Evolutionary conservation across 2,113 vertebrate species (phyloP).

Genomic region (Chiloscyllium plagiosum): DNA sequence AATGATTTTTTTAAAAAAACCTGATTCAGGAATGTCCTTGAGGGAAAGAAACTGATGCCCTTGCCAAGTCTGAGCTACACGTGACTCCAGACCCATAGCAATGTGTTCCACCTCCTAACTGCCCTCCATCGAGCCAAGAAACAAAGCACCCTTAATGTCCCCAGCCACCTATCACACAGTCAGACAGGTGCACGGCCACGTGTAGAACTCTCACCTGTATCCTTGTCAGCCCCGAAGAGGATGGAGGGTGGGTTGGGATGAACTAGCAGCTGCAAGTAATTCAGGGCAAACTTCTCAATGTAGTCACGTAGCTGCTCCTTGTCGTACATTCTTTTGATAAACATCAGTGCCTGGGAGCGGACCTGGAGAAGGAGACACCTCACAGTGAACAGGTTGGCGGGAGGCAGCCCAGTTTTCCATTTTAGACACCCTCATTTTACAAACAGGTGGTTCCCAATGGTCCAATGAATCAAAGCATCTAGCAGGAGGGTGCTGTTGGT

Average conservation of each 20-base stretch:
- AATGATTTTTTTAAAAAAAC: too few species aligned
- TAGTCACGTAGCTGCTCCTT: slow-evolving; percentile 84
- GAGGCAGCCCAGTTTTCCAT: fast-evolving
- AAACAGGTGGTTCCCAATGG: background rate
- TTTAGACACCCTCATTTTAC: background rate
- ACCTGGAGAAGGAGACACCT: slow-evolving; percentile 56
- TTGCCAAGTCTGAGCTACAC: too few species aligned
- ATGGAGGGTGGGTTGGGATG: slow-evolving; percentile 87
- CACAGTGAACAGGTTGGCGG: too few species aligned
- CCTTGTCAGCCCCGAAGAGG: slow-evolving; percentile 84
- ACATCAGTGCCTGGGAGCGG: slow-evolving; percentile 75
- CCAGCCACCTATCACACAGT: background rate
- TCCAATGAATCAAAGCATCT: background rate
- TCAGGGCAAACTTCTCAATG: slow-evolving; percentile 88
- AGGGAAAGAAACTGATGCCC: too few species aligned
- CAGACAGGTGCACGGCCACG: too few species aligned
- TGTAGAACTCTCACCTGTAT: slow-evolving; percentile 66
- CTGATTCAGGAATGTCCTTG: too few species aligned
- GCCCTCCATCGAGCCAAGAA: background rate
- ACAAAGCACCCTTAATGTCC: background rate
- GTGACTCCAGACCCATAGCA: too few species aligned
- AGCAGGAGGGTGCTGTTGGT: background rate
- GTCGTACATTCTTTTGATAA: slow-evolving; percentile 90
- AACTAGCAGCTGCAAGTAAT: slow-evolving; percentile 89
- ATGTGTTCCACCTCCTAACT: too few species aligned